Evolutionary conservation across 2,888 invertebrate species (phyloP), one percentile per base, ranked within the genome.

Genomic region (Muschampia plurimacula): DNA sequence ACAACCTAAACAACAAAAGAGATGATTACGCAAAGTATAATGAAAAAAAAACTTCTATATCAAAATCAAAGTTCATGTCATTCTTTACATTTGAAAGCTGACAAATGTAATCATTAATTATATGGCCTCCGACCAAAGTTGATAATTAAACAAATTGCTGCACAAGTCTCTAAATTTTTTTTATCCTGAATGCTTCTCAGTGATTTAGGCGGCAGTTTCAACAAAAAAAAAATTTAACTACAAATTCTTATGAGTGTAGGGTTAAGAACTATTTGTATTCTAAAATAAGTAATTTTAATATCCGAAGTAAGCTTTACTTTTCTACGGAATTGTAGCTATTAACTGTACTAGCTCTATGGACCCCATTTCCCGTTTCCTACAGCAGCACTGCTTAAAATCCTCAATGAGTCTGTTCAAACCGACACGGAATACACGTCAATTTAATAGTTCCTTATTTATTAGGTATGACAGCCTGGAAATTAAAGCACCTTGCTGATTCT

Each of bases 191-290:
- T 73, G 77, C 74, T 75, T 63, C 81, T 84, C 83, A 82, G 84
- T 83, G 82, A 67, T 74, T 78, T 78, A 77, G 84, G 84, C 84
- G 84, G 84, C 83, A 82, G 76, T 74, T 39, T 39, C 22, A 67
- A 60, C 72, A 75, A 74, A 74, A 74, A 63, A 67, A 67, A 76
- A 44, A 57, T 55, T 77, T 78, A 82, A 86, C 83, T 87, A 92
- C 89, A 89, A 88, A 90, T 92, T 93, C 93, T 93, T 94, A 94
- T 94, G 93, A 94, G 83, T 81, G 83, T 93, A 93, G 92, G 91
- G 89, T 93, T 73, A 90, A 92, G 89, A 79, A 86, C 87, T 90
- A 88, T 87, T 90, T 86, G 82, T 90, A 90, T 86, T 86, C 81
- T 89, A 90, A 87, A 79, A 73, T 88, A 87, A 85, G 85, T 86